A percentile compares a stretch with the other conserved stretches of the same genome.
These are phyloP conservation scores for Drosophila stalkeri DNA, from an alignment of 2,888 invertebrate species.

Conservation along the genomic window DNA sequence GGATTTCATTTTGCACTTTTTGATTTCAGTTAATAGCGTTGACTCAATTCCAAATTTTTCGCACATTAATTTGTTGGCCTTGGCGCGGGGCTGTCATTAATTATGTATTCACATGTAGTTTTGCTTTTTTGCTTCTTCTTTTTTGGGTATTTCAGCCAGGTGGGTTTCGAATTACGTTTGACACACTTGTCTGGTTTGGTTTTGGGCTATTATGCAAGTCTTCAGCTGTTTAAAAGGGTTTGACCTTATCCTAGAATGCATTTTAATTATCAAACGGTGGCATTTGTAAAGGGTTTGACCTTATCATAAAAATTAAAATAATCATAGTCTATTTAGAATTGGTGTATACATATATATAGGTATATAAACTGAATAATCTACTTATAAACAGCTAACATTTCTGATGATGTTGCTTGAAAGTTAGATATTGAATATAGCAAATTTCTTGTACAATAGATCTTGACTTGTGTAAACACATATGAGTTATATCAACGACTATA, in stretches of 20 bases:
- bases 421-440: too few relatives aligned
- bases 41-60: conserved; percentile 58
- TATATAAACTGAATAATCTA: too few relatives aligned
- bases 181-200: conserved; percentile 25
- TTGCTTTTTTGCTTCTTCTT: conserved; percentile 27
- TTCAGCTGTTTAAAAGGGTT: background rate
- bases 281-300: background rate
- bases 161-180: conserved; percentile 38
- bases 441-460: too few relatives aligned
- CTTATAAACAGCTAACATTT: too few relatives aligned
- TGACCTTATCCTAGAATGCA: conserved; percentile 55
- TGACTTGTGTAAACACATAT: too few relatives aligned
- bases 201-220: conserved; percentile 56
- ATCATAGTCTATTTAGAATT: background rate
- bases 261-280: background rate
- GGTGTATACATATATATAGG: background rate
- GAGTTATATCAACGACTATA: too few relatives aligned
- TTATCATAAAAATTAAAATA: too few relatives aligned
- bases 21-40: conserved; percentile 42
- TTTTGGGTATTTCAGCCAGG: conserved; percentile 27
- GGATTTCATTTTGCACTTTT: conserved; percentile 28
- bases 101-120: conserved; percentile 34
- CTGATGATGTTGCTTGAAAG: too few relatives aligned
- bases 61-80: conserved; percentile 66
- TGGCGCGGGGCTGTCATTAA: conserved; percentile 39